phyloP scores from a whole-genome alignment of 2,797 vertebrate genomes.

The Pteropus rufus region DNA sequence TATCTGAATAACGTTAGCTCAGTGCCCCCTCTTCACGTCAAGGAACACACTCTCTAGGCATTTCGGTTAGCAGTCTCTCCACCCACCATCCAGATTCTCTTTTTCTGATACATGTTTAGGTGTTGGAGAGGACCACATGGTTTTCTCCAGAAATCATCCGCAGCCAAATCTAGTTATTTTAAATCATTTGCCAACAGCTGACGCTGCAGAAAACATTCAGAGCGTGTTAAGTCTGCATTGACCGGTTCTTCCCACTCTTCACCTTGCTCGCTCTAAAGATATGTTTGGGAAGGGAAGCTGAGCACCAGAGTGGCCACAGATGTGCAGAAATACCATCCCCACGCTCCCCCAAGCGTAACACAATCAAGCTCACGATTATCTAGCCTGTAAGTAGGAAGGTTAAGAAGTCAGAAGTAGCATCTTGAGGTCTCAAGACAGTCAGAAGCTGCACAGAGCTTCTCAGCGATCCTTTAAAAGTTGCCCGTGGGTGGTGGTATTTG shows the following conservation, averaged over 20 bases:
- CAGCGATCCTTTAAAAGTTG: neutral
- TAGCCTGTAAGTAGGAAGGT: neutral
- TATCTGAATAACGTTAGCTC: constrained; percentile 25
- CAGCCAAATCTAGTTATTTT: constrained; percentile 37
- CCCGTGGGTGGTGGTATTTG: constrained; percentile 54
- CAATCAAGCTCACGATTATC: neutral
- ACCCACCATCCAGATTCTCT: constrained; percentile 53
- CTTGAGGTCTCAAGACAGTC: neutral
- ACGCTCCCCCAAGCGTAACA: neutral
- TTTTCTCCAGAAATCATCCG: constrained; percentile 29
- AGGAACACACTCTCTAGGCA: constrained; percentile 52
- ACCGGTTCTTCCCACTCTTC: neutral
- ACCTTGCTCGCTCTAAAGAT: neutral
- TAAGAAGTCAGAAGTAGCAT: neutral
- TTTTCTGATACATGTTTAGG: constrained; percentile 36
- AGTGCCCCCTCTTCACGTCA: constrained; percentile 25
- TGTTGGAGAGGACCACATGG: constrained; percentile 5
- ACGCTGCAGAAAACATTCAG: neutral
- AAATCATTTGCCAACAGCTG: neutral
- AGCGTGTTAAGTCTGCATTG: neutral
- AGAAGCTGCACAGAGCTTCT: neutral
- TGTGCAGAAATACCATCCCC: neutral
- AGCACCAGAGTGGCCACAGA: fast-evolving
- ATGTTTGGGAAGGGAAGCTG: neutral
- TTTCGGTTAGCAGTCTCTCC: constrained; percentile 31